Percentiles rank a stretch among this genome's conserved stretches.
Conservation (phyloP, 1,140 invertebrate genomes). For the Camponotus pennsylvanicus region DNA sequence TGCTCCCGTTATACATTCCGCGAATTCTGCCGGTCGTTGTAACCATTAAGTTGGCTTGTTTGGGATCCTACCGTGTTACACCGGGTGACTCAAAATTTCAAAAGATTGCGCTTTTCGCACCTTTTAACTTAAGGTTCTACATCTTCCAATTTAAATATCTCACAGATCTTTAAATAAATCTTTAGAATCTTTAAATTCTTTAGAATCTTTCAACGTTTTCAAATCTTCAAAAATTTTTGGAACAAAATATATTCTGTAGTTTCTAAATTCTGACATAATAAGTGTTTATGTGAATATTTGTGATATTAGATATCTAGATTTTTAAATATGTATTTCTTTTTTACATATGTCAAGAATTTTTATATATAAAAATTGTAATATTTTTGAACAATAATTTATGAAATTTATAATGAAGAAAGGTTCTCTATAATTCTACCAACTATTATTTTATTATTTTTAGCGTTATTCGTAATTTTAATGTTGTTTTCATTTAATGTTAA, state of each 20-base stretch:
- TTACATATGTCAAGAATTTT: not conserved
- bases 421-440: not conserved
- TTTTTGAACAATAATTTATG: not conserved
- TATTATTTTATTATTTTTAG: not conserved
- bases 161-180: not conserved
- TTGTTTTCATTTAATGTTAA: not conserved
- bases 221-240: not conserved
- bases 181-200: not conserved
- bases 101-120: conserved; percentile 22
- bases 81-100: conserved; percentile 48
- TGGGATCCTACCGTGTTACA: conserved; percentile 45
- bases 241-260: not conserved
- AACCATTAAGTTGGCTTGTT: conserved; percentile 64
- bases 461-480: not conserved
- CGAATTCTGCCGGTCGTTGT: conserved; percentile 65
- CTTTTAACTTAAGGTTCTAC: not conserved
- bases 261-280: conserved; percentile 6
- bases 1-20: conserved; percentile 75
- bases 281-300: not conserved
- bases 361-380: not conserved
- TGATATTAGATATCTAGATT: not conserved
- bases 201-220: not conserved
- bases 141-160: not conserved
- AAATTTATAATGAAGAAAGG: not conserved
- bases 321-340: not conserved